Evolutionary conservation across 2,888 invertebrate species (phyloP).

Genomic region (Heliconius sara): DNA sequence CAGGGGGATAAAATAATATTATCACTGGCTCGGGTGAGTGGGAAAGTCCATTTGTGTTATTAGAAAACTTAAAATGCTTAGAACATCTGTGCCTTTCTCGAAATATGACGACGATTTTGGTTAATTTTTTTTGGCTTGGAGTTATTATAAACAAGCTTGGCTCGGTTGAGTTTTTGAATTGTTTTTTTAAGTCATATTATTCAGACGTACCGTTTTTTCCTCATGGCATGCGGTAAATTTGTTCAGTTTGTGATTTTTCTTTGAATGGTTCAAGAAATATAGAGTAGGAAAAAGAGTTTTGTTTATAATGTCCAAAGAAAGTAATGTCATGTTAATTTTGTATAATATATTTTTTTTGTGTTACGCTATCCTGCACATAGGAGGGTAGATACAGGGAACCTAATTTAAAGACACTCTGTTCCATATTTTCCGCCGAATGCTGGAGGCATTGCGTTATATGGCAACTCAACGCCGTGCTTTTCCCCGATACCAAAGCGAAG

Average conservation of each 20-base stretch:
- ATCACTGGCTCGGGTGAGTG: slow-evolving; percentile 58
- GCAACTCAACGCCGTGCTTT: too few species aligned
- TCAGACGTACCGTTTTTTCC: slow-evolving; percentile 12
- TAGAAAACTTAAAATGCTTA: slow-evolving; percentile 58
- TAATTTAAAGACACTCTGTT: too few species aligned
- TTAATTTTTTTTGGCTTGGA: slow-evolving; percentile 42
- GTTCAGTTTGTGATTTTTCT: not conserved
- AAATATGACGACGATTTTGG: slow-evolving; percentile 45
- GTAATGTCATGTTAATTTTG: not conserved
- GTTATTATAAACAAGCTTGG: slow-evolving; percentile 26
- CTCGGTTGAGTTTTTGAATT: slow-evolving; percentile 26
- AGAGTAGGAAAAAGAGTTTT: not conserved
- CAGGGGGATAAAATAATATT: slow-evolving; percentile 64
- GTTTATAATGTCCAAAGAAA: not conserved
- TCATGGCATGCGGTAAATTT: not conserved
- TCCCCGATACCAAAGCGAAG: too few species aligned
- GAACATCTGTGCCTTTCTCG: slow-evolving; percentile 52
- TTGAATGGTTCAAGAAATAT: not conserved
- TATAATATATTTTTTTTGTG: too few species aligned
- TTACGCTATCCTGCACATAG: too few species aligned
- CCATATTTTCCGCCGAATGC: too few species aligned
- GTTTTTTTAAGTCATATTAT: slow-evolving; percentile 3
- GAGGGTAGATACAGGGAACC: too few species aligned
- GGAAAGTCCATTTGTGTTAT: slow-evolving; percentile 66
- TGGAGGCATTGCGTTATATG: too few species aligned